phyloP scores from a whole-genome alignment of 2,113 vertebrate species.

The Myotis davidii region DNA sequence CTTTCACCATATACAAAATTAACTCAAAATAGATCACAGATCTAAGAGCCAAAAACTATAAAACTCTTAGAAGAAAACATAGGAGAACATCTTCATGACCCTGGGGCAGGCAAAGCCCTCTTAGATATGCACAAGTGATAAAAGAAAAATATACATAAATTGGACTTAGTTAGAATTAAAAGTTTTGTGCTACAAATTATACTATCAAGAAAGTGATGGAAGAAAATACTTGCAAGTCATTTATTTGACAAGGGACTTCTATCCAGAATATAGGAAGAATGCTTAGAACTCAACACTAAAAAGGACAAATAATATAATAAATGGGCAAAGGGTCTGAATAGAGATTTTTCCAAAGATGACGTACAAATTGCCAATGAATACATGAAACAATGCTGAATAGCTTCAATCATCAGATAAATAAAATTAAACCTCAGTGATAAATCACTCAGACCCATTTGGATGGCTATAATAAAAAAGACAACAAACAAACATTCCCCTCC shows the following conservation, averaged over 20 bases:
- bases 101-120: not conserved
- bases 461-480: not conserved
- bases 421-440: constrained; percentile 2
- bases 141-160: not conserved
- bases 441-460: not conserved
- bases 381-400: not conserved
- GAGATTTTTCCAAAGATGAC: no score
- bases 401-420: not conserved
- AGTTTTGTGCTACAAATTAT: not conserved
- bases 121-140: not conserved
- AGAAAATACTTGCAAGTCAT: not conserved
- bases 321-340: no score
- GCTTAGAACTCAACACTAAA: no score
- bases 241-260: not conserved
- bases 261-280: no score
- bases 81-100: not conserved
- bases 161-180: not conserved
- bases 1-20: not conserved
- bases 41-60: constrained; percentile 5
- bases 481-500: not conserved
- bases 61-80: not conserved
- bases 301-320: no score
- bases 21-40: not conserved
- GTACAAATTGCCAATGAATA: not conserved
- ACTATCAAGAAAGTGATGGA: not conserved